Percentiles rank a stretch among this genome's conserved stretches.
Evolutionary conservation across 2,113 vertebrate genomes (phyloP).

Genomic region (Oncorhynchus clarkii): DNA sequence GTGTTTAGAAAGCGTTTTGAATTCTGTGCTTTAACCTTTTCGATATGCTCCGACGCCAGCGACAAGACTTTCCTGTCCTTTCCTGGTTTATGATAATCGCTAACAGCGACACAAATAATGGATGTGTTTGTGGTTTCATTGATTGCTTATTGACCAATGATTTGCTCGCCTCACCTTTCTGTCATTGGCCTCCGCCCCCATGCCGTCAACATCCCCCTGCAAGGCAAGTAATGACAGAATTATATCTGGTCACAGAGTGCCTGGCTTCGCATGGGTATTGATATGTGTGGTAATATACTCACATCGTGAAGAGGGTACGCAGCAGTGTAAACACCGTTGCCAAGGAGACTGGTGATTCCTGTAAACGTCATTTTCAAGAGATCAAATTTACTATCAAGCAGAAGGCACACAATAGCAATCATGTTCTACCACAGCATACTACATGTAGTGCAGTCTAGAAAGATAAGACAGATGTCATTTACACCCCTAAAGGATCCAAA

Average conservation of each 20-base stretch:
- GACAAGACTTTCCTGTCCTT: not conserved
- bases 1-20: not conserved
- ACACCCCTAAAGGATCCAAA: too few species aligned
- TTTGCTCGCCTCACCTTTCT: conserved; percentile 82
- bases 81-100: not conserved
- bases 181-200: conserved; percentile 79
- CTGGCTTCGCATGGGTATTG: not conserved
- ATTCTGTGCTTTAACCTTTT: not conserved
- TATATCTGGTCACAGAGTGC: not conserved
- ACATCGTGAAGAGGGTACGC: conserved; percentile 94
- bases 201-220: conserved; percentile 87
- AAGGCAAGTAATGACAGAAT: conserved; percentile 30
- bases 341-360: conserved; percentile 94
- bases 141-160: not conserved
- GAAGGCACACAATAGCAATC: not conserved
- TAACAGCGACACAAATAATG: not conserved
- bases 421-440: not conserved
- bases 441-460: not conserved
- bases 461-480: not conserved
- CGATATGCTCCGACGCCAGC: not conserved
- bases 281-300: conserved; percentile 64
- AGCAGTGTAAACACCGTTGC: conserved; percentile 86
- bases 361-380: conserved; percentile 42
- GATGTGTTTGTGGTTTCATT: not conserved
- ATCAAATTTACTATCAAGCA: conserved; percentile 10